A percentile compares a stretch with the other conserved stretches of the same genome.
phyloP scores from a whole-genome alignment of 1,140 invertebrate species.

The Triops longicaudatus region DNA sequence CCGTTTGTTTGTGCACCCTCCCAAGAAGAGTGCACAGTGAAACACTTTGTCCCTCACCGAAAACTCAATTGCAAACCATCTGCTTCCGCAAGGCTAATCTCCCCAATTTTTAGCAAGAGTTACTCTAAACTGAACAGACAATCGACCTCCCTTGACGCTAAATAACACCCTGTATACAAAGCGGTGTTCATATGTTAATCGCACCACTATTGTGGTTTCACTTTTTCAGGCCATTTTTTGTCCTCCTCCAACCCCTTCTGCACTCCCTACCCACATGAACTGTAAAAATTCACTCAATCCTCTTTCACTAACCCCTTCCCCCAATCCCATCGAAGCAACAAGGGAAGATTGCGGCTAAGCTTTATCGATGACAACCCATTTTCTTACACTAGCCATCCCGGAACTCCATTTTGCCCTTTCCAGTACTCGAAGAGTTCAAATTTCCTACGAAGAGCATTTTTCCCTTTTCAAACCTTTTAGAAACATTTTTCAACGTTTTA shows the following conservation, averaged over 20 bases:
- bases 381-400: neutral
- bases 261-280: neutral
- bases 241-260: neutral
- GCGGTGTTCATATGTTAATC: neutral
- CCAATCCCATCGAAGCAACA: neutral
- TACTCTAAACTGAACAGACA: neutral
- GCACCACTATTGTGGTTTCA: neutral
- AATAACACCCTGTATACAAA: neutral
- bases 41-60: too few relatives aligned
- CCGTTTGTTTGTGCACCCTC: conserved; percentile 3
- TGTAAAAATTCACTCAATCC: neutral
- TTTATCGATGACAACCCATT: neutral
- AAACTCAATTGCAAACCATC: neutral
- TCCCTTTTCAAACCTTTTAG: too few relatives aligned
- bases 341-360: neutral
- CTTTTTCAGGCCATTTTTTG: neutral
- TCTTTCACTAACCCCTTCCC: neutral
- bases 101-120: neutral
- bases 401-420: neutral
- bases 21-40: neutral
- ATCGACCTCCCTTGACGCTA: neutral
- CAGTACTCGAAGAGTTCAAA: too few relatives aligned
- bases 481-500: too few relatives aligned
- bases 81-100: neutral
- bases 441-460: too few relatives aligned